Evolutionary conservation across 2,113 vertebrate species (phyloP).

Genomic region (Chroicocephalus ridibundus): DNA sequence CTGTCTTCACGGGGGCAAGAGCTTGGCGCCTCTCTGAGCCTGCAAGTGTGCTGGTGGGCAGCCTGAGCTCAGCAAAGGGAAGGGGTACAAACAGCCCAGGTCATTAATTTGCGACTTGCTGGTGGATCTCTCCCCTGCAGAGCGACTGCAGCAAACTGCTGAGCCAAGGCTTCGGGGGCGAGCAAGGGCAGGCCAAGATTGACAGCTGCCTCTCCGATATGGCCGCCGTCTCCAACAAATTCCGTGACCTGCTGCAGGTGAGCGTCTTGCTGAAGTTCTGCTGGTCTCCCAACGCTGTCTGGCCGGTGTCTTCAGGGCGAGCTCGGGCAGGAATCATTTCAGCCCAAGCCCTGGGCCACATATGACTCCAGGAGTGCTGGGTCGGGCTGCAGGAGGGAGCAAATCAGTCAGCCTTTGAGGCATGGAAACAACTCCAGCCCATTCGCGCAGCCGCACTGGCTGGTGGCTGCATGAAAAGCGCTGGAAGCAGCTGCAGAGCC

Average conservation of each 20-base stretch:
- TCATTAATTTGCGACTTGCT: background rate
- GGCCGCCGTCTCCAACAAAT: constrained; percentile 89
- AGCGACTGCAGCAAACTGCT: constrained; percentile 94
- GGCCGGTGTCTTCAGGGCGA: background rate
- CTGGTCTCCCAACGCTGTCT: background rate
- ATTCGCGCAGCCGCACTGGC: background rate
- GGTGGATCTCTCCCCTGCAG: constrained; percentile 62
- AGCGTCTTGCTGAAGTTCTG: background rate
- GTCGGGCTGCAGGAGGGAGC: background rate
- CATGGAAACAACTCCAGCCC: background rate
- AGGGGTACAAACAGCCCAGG: background rate
- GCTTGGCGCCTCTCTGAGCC: background rate
- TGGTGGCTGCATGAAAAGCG: background rate
- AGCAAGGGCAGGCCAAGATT: constrained; percentile 90
- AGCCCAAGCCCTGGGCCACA: background rate
- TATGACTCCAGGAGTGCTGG: background rate
- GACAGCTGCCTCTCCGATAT: constrained; percentile 96
- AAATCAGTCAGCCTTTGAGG: background rate
- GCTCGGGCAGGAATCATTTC: background rate
- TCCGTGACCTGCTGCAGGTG: constrained; percentile 96
- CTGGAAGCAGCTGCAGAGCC: constrained; percentile 33
- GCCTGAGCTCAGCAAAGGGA: background rate
- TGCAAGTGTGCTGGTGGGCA: background rate
- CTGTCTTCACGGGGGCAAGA: background rate
- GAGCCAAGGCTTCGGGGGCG: constrained; percentile 84